Evolutionary conservation across 2,888 invertebrate species (phyloP), one percentile per base, ranked within the genome.

Genomic region (Microplitis deprimator): DNA sequence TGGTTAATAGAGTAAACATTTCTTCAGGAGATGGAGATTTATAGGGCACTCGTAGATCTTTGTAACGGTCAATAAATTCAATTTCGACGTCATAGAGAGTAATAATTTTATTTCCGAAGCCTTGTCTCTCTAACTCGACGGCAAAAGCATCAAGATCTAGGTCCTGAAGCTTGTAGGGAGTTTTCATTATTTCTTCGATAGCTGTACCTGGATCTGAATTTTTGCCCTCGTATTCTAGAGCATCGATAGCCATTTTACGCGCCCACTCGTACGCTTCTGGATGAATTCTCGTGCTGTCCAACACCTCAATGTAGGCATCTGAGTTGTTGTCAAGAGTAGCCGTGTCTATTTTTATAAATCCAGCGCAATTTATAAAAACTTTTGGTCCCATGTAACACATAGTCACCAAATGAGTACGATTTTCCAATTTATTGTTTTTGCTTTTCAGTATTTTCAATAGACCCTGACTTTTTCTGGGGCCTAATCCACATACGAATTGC

Each of bases 181-280:
- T 95, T 89, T 98, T 98, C 0, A 99, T 91, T 86, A 99, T 99
- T 90, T 99, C 99, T 90, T 99, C 99, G 38, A 99, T 91, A 13
- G 99, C 99, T 0, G 97, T 97, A 0, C 98, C 98, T 0, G 98
- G 98, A 90, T 98, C 98, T 0, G 96, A 95, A 83, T 97, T 98
- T 88, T 98, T 98, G 86, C 98, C 98, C 86, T 98, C 98, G 85
- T 98, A 98, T 85, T 99, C 99, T 68, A 99, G 91, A 0, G 99
- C 99, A 90, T 99, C 99, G 0, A 99, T 98, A 0, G 99, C 99
- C 99, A 99, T 99, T 91, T 99, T 99, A 61, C 99, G 92, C 0
- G 99, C 99, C 99, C 99, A 99, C 87, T 99, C 99, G 89, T 99
- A 99, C 0, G 98, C 98, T 91, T 99, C 99, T 0, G 99, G 99